These are phyloP conservation scores for Sphenopsis melanotis DNA, from an alignment of 2,797 vertebrate genomes.

Conservation along the genomic window DNA sequence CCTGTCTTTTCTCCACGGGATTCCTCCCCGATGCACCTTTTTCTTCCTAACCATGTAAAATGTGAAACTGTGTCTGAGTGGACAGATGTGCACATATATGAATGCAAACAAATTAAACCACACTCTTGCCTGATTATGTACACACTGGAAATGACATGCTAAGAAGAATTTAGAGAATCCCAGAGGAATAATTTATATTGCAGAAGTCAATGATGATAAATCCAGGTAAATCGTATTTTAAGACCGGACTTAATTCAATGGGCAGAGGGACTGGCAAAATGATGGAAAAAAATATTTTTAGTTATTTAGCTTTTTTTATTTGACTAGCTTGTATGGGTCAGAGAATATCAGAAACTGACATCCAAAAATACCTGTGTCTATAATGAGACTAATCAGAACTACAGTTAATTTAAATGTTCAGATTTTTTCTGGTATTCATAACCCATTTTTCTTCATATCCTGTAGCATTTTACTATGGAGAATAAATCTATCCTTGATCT, in stretches of 20 bases:
- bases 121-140: neutral
- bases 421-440: neutral
- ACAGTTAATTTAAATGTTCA: conserved; percentile 4
- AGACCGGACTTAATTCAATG: conserved; percentile 11
- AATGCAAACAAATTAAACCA: neutral
- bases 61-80: neutral
- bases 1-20: neutral
- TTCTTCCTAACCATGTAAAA: neutral
- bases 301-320: conserved; percentile 13
- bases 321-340: neutral
- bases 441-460: neutral
- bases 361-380: neutral
- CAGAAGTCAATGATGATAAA: conserved; percentile 11
- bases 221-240: conserved; percentile 16
- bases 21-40: neutral
- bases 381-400: neutral
- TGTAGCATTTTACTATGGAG: neutral
- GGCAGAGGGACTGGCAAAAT: neutral
- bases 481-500: neutral
- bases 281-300: neutral
- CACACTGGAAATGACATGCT: neutral
- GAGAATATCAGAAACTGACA: neutral
- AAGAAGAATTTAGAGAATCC: neutral
- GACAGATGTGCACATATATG: neutral
- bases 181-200: neutral